These are phyloP conservation scores for Hormaphis cornu DNA, from an alignment of 1,140 invertebrate genomes.

Conservation along the genomic window DNA sequence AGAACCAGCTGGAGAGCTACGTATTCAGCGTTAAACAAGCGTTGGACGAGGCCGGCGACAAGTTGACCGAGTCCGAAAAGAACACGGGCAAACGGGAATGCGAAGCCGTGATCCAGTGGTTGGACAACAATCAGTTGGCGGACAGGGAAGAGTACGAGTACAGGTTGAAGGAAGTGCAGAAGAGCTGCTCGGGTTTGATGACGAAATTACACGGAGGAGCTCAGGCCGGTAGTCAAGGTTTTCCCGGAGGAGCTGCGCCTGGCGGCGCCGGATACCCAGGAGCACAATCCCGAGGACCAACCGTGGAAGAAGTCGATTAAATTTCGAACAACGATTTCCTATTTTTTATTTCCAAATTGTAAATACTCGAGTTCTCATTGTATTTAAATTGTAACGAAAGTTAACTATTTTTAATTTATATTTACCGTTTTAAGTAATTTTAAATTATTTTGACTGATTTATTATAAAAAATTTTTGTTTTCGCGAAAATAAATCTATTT, in stretches of 20 bases:
- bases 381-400: too few species aligned
- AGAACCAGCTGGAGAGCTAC: slow-evolving; percentile 62
- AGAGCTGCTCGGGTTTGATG: slow-evolving; percentile 61
- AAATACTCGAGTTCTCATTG: too few species aligned
- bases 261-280: background rate
- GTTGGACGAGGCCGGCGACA: too few species aligned
- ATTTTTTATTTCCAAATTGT: too few species aligned
- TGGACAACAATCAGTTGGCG: slow-evolving; percentile 48
- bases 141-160: too few species aligned
- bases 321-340: too few species aligned
- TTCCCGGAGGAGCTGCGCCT: slow-evolving; percentile 43
- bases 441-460: too few species aligned
- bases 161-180: slow-evolving; percentile 60
- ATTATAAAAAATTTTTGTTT: too few species aligned
- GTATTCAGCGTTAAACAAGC: slow-evolving; percentile 58
- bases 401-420: too few species aligned
- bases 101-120: slow-evolving; percentile 39
- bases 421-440: too few species aligned
- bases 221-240: slow-evolving; percentile 47
- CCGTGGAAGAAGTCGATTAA: slow-evolving; percentile 58
- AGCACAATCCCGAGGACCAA: slow-evolving; percentile 46
- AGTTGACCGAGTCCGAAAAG: slow-evolving; percentile 41
- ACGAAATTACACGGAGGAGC: slow-evolving; percentile 54
- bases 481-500: too few species aligned
- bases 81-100: slow-evolving; percentile 38